Evolutionary conservation across 2,888 invertebrate genomes (phyloP), one percentile per base, ranked within the genome.

Genomic region (Amblyjoppa proteus): DNA sequence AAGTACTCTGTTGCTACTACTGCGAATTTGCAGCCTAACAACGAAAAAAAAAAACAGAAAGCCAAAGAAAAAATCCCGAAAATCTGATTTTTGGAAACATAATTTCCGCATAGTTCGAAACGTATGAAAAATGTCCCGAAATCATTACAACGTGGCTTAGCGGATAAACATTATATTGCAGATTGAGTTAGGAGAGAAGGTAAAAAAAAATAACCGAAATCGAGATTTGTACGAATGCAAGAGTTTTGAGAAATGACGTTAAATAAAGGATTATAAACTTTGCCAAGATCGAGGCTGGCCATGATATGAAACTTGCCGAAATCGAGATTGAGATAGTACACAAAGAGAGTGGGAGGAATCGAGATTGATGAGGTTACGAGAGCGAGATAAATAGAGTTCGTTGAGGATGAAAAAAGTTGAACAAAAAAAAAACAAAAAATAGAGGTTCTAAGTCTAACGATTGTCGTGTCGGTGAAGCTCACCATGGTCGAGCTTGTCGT

Each of bases 401-500:
- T 9, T 5, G 25, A 28, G 9, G 25, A 4, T 11, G 49, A 49
- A n/a, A n/a, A 31, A 34, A 71, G 16, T 70, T 16, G 20, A 20
- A 20, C 0, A 31, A 2, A 51, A 51, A 13, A 31, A 41, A 25
- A 3, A 3, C 2, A 6, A 31, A 45, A 34, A n/a, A 13, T 56
- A 20, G 71, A 25, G 56, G 38, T 25, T 25, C n/a, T 41, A 58
- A 58, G 73, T 20, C 9, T 58, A 73, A 58, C 2, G 41, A 73
- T 64, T 34, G 74, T 49, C n/a, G 75, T 28, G 38, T 25, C 51
- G 75, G 9, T 34, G 66, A 76, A 34, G 75, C 85, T 85, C 77
- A 87, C 87, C 87, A 87, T 87, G 79, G 83, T 87, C 77, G 78
- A 83, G 81, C 78, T 71, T 71, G 81, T 68, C 73, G 85, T 82